These are phyloP conservation scores for Zoanthus solanderi DNA, from an alignment of 92 coral and sea anemone genomes.

Conservation along the genomic window DNA sequence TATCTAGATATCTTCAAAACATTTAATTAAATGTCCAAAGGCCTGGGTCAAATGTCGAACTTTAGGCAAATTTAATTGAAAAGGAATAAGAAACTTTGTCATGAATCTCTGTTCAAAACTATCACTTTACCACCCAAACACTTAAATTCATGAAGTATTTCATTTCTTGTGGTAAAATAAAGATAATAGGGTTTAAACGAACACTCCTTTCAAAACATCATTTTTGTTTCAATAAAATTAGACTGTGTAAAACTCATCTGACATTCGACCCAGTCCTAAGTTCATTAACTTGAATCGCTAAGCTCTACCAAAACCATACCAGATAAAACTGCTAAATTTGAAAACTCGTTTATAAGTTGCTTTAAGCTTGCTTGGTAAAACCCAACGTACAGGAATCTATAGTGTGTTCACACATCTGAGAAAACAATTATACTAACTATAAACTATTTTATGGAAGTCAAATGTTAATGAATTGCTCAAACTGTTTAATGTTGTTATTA, in stretches of 20 bases:
- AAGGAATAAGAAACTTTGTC: constrained; percentile 5
- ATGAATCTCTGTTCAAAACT: constrained; percentile 9
- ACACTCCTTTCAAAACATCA: constrained; percentile 15
- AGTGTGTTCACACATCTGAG: constrained; percentile 9
- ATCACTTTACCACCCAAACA: constrained; percentile 1
- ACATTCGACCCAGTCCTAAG: constrained; percentile 9
- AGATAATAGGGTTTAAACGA: neutral
- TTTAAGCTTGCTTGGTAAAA: neutral
- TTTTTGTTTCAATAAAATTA: neutral
- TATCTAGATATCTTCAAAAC: constrained; percentile 13
- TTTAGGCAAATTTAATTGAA: constrained; percentile 5
- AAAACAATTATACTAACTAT: constrained; percentile 2
- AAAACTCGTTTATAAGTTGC: neutral
- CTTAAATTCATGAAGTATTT: neutral
- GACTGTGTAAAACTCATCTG: neutral
- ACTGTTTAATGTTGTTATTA: constrained; percentile 3
- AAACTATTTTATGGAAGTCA: constrained; percentile 15
- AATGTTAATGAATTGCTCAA: constrained; percentile 1
- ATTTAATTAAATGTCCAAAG: constrained; percentile 10
- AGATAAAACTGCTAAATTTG: neutral
- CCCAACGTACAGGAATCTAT: neutral
- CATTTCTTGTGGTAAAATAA: constrained; percentile 3
- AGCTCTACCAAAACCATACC: neutral
- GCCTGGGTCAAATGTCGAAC: neutral
- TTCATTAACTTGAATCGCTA: constrained; percentile 2